Percentiles rank a stretch among this genome's conserved stretches.
These are phyloP conservation scores for Otolemur crassicaudatus DNA, from an alignment of 2,797 vertebrate genomes.

Conservation along the genomic window DNA sequence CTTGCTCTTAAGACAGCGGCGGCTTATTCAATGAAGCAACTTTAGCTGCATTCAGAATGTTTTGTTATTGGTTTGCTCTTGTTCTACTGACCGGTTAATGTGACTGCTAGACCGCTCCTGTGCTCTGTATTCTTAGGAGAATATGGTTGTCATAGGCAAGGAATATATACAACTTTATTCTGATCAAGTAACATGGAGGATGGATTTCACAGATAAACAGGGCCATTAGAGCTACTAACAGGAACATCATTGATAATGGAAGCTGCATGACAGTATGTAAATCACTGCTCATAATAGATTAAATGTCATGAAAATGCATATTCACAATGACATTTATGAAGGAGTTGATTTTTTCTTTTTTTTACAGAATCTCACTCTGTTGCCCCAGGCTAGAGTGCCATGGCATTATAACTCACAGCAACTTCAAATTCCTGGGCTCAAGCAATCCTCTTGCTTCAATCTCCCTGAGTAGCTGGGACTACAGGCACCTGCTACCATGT, in stretches of 20 bases:
- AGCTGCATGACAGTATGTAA: neutral
- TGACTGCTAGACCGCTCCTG: neutral
- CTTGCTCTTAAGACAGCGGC: neutral
- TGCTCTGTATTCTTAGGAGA: neutral
- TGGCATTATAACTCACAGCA: too few relatives aligned
- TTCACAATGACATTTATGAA: slow-evolving; percentile 32
- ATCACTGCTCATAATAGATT: neutral
- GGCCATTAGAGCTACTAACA: neutral
- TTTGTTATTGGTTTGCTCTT: neutral
- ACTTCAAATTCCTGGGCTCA: too few relatives aligned
- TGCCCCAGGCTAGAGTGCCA: too few relatives aligned
- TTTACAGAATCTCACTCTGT: too few relatives aligned
- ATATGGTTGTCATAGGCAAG: neutral
- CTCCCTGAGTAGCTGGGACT: too few relatives aligned
- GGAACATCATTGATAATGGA: neutral
- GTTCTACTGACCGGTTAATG: neutral
- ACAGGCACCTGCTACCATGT: too few relatives aligned
- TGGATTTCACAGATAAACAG: neutral
- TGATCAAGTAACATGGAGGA: neutral
- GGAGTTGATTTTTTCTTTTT: too few relatives aligned
- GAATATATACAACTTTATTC: neutral
- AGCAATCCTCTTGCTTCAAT: too few relatives aligned
- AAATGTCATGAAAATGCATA: neutral
- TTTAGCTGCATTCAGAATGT: neutral
- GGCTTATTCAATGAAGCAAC: neutral